Conservation (phyloP, 2,888 invertebrate species). For the Monoplex corrugatus region DNA sequence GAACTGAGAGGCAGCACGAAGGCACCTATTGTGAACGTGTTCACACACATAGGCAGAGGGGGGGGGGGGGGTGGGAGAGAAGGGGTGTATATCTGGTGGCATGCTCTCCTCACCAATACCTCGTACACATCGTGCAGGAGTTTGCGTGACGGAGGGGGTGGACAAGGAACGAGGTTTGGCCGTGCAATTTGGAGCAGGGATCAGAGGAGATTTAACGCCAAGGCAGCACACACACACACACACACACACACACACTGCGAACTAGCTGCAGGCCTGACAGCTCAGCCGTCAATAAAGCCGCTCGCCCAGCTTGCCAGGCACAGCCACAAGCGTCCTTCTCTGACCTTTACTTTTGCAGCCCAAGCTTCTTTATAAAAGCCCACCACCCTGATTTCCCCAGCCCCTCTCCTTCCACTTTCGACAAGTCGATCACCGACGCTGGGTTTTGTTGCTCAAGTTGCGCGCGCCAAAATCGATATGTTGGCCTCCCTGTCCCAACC, state of each 20-base stretch:
- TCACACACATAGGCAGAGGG: too few relatives aligned
- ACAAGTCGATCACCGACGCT: background rate
- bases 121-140: too few relatives aligned
- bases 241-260: background rate
- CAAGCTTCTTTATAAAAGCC: background rate
- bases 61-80: background rate
- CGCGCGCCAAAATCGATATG: too few relatives aligned
- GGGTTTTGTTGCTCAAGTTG: background rate
- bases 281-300: constrained; percentile 21
- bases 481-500: background rate
- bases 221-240: too few relatives aligned
- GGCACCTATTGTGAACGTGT: too few relatives aligned
- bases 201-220: constrained; percentile 17
- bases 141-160: too few relatives aligned
- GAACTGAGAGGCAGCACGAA: too few relatives aligned
- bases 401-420: background rate
- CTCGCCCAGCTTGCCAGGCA: background rate
- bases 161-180: background rate
- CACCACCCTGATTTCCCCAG: background rate
- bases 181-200: constrained; percentile 22
- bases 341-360: constrained; percentile 11
- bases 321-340: constrained; percentile 15
- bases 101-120: too few relatives aligned
- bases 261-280: background rate
- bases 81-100: background rate